phyloP scores from a whole-genome alignment of 2,113 vertebrate genomes.

The Hypanus sabinus region DNA sequence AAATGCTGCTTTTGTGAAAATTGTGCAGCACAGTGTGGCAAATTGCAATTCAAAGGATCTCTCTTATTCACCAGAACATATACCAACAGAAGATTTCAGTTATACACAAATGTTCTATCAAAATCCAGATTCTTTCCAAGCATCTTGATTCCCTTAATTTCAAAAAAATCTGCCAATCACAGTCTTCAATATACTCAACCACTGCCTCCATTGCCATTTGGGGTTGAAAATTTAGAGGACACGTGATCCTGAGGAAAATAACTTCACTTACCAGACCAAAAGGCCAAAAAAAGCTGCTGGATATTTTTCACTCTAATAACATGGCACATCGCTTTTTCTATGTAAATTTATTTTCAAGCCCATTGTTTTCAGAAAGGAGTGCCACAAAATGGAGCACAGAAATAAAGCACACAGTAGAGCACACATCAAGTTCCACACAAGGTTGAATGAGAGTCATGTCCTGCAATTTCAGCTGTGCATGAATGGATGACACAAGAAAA shows the following conservation, averaged over 20 bases:
- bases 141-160: no score
- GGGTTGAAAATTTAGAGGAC: no score
- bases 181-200: no score
- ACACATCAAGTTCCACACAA: background rate
- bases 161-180: no score
- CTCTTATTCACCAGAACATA: background rate
- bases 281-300: background rate
- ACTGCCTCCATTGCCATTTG: no score
- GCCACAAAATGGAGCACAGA: background rate
- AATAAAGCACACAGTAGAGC: no score
- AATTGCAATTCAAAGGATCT: background rate
- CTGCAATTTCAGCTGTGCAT: background rate
- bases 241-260: no score
- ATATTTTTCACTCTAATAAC: background rate
- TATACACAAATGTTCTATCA: no score
- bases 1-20: background rate
- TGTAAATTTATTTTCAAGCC: no score
- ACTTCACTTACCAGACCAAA: no score
- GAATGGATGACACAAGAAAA: background rate
- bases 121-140: no score
- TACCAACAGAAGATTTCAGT: no score
- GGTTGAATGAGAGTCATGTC: background rate
- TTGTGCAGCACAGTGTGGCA: background rate
- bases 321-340: background rate
- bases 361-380: slow-evolving; percentile 2